A percentile compares a stretch with the other conserved stretches of the same genome.
Conservation (phyloP, 2,797 vertebrate species). For the Rallus crepitans region DNA sequence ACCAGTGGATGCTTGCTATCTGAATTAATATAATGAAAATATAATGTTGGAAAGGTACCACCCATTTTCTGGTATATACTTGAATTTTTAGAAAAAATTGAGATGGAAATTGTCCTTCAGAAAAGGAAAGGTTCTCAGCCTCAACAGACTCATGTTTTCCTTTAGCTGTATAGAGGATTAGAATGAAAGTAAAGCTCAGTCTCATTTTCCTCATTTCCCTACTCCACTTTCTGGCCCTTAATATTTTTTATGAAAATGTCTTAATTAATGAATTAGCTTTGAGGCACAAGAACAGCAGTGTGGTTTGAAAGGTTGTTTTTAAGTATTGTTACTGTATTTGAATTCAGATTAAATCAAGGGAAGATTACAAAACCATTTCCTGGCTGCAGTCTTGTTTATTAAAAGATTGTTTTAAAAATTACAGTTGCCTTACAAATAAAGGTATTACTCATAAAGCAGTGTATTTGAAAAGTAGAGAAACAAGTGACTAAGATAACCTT, state of each 20-base stretch:
- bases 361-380: not conserved
- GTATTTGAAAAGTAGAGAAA: not conserved
- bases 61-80: not conserved
- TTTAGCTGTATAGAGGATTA: not conserved
- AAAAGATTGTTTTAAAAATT: not conserved
- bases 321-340: slow-evolving; percentile 17
- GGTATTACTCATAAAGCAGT: not conserved
- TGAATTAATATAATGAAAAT: slow-evolving; percentile 3
- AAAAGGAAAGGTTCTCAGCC: not conserved
- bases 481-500: not conserved
- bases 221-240: not conserved
- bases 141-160: not conserved
- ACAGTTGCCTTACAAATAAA: not conserved
- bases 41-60: not conserved
- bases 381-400: not conserved
- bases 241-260: slow-evolving; percentile 3
- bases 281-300: not conserved
- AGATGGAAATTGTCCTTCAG: not conserved
- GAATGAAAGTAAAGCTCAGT: not conserved
- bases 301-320: not conserved
- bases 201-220: not conserved
- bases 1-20: not conserved
- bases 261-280: slow-evolving; percentile 32
- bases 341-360: slow-evolving; percentile 14
- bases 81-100: not conserved